Conservation (phyloP, 2,113 vertebrate genomes). For the Phalacrocorax carbo region DNA sequence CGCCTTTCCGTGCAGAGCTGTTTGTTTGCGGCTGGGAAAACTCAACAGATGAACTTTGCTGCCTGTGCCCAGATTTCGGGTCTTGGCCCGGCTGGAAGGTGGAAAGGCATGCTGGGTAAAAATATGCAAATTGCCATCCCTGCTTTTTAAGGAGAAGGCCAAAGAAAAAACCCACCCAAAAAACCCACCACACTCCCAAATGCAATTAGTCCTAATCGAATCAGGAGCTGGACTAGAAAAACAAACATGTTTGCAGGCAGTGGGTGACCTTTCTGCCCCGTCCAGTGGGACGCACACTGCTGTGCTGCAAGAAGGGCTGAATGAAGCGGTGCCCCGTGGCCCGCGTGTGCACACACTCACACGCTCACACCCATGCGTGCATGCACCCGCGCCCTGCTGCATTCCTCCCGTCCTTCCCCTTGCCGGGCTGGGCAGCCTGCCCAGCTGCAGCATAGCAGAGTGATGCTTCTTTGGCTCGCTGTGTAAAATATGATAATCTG, state of each 20-base stretch:
- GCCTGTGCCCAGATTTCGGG: not conserved
- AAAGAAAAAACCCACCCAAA: not conserved
- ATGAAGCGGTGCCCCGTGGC: not conserved
- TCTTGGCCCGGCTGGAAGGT: not conserved
- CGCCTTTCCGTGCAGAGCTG: not conserved
- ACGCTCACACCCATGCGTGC: not conserved
- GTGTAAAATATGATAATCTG: slow-evolving; percentile 36
- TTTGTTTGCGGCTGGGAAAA: not conserved
- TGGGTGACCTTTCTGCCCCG: not conserved
- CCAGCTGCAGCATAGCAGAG: slow-evolving; percentile 61
- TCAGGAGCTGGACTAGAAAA: slow-evolving; percentile 19
- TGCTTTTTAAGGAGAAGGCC: not conserved
- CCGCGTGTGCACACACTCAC: not conserved
- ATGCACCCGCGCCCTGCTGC: not conserved
- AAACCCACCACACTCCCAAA: not conserved
- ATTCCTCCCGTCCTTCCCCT: not conserved
- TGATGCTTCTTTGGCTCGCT: slow-evolving; percentile 53
- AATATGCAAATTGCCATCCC: not conserved
- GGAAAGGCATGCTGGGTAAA: not conserved
- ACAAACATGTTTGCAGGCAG: slow-evolving; percentile 17
- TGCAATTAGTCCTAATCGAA: slow-evolving; percentile 55
- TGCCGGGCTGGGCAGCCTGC: slow-evolving; percentile 12
- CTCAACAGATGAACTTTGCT: not conserved
- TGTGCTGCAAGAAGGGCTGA: not conserved
- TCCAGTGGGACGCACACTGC: not conserved